Evolutionary conservation across 2,113 vertebrate genomes (phyloP), one percentile per base, ranked within the genome.

Genomic region (Crotalus helleri): DNA sequence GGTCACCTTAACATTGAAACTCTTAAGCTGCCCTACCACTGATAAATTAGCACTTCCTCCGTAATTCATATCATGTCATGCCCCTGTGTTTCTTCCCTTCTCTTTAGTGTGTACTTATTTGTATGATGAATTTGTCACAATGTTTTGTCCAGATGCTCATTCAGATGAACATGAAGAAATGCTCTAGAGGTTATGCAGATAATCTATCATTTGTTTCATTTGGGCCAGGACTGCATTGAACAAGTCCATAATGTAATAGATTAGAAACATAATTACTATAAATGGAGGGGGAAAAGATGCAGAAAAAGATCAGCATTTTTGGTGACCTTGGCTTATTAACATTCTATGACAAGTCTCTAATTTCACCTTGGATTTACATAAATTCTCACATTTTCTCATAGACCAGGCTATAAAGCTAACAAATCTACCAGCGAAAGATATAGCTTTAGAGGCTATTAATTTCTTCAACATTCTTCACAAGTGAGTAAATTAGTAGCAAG

Each of bases 241-340:
- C 39, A 88, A 53, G 57, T 94, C 94, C 44, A 12, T 93, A 86
- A 17, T 89, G 89, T 9, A 61, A 95, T 92, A 64, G 93, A 49
- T 33, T 69, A 55, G 93, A 95, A 61, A 89, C 92, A 92, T 81
- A 93, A 94, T 90, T 92, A 92, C 87, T 93, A 95, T 85, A 69
- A 94, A 81, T 88, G 93, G 64, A 12, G 88, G 0, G 29, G 5
- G 86, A 46, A 54, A 19, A 9, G 59, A 21, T 91, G 91, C 59
- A 90, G 87, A 55, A 46, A 24, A 9, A 93, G 90, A 92, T 33
- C 87, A 91, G 94, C 59, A 90, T 12, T 81, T 90, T 87, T 85
- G 13, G 59, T 87, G 2, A 69, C 91, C 61, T 91, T 94, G 91
- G 59, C 85, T 57, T 91, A 90, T 95, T 94, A 95, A 93, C 0